Percentiles rank a stretch among this genome's conserved stretches.
phyloP scores from a whole-genome alignment of 2,797 vertebrate species.

The Chaetodon trifasciatus region DNA sequence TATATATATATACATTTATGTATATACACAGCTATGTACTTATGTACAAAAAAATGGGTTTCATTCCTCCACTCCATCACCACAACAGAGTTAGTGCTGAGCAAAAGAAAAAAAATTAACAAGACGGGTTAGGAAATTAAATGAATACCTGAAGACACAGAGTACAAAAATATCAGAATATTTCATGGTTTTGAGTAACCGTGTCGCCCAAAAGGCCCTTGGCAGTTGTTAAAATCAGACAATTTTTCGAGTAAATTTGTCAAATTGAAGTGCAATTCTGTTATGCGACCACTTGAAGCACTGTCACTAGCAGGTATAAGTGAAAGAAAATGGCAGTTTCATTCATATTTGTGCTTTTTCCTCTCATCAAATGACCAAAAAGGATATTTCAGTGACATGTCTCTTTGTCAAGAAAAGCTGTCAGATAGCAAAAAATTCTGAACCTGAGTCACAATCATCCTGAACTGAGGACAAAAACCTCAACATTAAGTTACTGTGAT shows the following conservation, averaged over 20 bases:
- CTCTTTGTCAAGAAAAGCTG: conserved; percentile 46
- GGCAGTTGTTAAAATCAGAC: conserved; percentile 71
- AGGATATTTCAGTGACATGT: conserved; percentile 35
- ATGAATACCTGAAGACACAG: conserved; percentile 73
- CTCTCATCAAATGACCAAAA: conserved; percentile 39
- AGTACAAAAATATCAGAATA: conserved; percentile 81
- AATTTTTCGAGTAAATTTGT: conserved; percentile 51
- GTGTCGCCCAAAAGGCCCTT: conserved; percentile 75
- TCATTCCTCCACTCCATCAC: conserved; percentile 47
- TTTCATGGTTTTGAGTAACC: conserved; percentile 64
- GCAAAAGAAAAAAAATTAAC: conserved; percentile 42
- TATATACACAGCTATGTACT: conserved; percentile 76
- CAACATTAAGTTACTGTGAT: conserved; percentile 49
- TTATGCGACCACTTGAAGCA: conserved; percentile 52
- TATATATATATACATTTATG: conserved; percentile 63
- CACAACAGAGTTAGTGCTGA: conserved; percentile 45
- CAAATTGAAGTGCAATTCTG: conserved; percentile 77
- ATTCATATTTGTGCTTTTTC: conserved; percentile 75
- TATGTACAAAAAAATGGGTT: conserved; percentile 72
- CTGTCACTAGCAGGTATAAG: conserved; percentile 32
- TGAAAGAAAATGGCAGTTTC: conserved; percentile 72
- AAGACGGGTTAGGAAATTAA: conserved; percentile 63
- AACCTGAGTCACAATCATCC: conserved; percentile 78
- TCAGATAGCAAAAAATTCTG: conserved; percentile 62
- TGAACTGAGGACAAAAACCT: conserved; percentile 61